phyloP scores from a whole-genome alignment of 1,140 invertebrate genomes.

The Drosophila auraria region DNA sequence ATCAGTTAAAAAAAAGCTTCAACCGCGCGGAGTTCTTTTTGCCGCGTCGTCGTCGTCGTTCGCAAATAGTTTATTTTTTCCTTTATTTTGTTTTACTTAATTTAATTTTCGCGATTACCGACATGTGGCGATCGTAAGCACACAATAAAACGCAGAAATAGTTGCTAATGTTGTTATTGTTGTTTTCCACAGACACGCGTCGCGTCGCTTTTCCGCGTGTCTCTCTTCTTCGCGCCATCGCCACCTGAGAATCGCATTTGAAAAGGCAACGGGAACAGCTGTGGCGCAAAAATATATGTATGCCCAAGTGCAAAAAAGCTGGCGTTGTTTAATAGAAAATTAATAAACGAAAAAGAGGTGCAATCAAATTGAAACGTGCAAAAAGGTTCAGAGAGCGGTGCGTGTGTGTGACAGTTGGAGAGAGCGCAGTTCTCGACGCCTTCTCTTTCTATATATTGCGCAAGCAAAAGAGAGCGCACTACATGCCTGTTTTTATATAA shows the following conservation, averaged over 20 bases:
- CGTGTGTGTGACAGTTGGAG: constrained; percentile 19
- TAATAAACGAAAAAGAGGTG: constrained; percentile 25
- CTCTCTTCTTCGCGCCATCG: constrained; percentile 5
- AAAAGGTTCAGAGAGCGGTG: constrained; percentile 29
- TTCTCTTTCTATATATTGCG: constrained; percentile 33
- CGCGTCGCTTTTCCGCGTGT: constrained; percentile 29
- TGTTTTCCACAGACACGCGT: constrained; percentile 9
- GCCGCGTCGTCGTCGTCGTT: constrained; percentile 34
- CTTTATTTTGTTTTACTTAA: constrained; percentile 35
- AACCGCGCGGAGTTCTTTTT: constrained; percentile 44
- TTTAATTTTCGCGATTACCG: constrained; percentile 49
- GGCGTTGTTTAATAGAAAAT: constrained; percentile 41
- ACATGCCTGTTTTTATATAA: constrained; percentile 27
- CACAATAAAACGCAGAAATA: constrained; percentile 13
- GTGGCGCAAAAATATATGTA: constrained; percentile 14
- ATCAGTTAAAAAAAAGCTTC: constrained; percentile 8
- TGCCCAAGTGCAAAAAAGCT: constrained; percentile 43
- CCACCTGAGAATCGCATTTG: constrained; percentile 34
- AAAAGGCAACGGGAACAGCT: constrained; percentile 30
- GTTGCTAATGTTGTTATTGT: constrained; percentile 16
- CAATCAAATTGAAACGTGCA: constrained; percentile 44
- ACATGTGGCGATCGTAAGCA: constrained; percentile 31
- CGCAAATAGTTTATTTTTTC: constrained; percentile 41
- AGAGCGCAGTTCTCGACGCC: constrained; percentile 10
- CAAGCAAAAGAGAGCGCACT: constrained; percentile 41